phyloP scores from a whole-genome alignment of 2,888 invertebrate species.

The Nasonovia ribisnigri region DNA sequence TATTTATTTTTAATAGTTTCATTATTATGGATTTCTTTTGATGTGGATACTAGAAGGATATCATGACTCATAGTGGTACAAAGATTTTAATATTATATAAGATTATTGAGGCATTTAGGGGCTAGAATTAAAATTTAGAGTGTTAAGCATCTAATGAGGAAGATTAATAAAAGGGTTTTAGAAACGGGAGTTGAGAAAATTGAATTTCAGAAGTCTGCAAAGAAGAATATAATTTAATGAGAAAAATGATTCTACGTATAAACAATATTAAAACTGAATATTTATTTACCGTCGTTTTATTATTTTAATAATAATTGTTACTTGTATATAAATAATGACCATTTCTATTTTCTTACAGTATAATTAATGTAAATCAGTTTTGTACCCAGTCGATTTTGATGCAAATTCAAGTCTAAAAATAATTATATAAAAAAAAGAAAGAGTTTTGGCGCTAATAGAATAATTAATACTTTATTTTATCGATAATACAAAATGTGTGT shows the following conservation, averaged over 20 bases:
- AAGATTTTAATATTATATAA: background rate
- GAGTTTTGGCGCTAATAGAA: background rate
- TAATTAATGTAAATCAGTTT: background rate
- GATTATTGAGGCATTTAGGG: background rate
- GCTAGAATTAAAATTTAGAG: background rate
- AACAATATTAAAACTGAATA: background rate
- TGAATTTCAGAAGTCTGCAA: background rate
- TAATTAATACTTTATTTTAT: background rate
- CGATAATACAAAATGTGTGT: background rate
- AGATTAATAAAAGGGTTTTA: background rate
- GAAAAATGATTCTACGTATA: background rate
- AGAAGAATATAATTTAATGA: background rate
- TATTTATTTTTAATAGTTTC: background rate
- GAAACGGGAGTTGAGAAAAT: background rate
- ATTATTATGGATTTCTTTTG: background rate
- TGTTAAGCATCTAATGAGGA: background rate
- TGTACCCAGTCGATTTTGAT: background rate
- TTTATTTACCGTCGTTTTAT: background rate
- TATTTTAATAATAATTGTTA: background rate
- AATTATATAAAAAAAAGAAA: conserved; percentile 1
- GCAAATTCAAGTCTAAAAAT: background rate
- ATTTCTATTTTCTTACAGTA: background rate
- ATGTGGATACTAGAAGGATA: background rate
- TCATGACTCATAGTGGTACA: background rate
- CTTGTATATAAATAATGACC: background rate